These are phyloP conservation scores for Thyatira batis DNA, from an alignment of 2,888 invertebrate genomes.

Conservation along the genomic window DNA sequence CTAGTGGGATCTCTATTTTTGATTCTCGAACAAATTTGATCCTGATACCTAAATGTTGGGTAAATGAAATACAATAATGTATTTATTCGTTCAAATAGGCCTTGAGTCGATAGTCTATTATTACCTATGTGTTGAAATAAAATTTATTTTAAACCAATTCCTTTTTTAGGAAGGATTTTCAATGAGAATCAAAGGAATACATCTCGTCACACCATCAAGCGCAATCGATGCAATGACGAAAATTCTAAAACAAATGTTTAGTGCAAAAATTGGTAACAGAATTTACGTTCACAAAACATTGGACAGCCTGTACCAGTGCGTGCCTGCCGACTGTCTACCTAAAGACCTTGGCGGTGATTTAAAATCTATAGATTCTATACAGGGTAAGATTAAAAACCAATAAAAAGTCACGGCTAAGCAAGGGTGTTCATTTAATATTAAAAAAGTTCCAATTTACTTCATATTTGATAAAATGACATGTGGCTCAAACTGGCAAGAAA, in stretches of 20 bases:
- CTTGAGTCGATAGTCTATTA: too few species aligned
- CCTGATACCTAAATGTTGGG: too few species aligned
- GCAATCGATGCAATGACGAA: constrained; percentile 52
- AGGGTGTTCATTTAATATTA: too few species aligned
- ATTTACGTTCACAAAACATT: constrained; percentile 29
- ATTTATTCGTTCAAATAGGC: too few species aligned
- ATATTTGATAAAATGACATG: too few species aligned
- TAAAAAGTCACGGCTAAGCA: too few species aligned
- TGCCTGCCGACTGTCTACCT: constrained; percentile 45
- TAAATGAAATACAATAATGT: too few species aligned
- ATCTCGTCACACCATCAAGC: constrained; percentile 56
- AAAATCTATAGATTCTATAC: constrained; percentile 19
- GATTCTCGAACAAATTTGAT: too few species aligned
- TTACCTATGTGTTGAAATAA: too few species aligned
- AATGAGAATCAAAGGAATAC: constrained; percentile 52
- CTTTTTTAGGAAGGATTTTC: constrained; percentile 58
- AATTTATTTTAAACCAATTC: background rate
- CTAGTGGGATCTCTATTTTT: too few species aligned
- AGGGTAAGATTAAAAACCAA: constrained; percentile 23
- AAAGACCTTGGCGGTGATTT: constrained; percentile 48
- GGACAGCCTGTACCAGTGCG: constrained; percentile 28
- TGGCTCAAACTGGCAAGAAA: too few species aligned
- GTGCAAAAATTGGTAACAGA: constrained; percentile 32
- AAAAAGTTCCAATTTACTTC: too few species aligned
- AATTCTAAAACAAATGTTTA: constrained; percentile 45